Conservation (phyloP, 2,797 vertebrate species). For the Sarcophilus harrisii region DNA sequence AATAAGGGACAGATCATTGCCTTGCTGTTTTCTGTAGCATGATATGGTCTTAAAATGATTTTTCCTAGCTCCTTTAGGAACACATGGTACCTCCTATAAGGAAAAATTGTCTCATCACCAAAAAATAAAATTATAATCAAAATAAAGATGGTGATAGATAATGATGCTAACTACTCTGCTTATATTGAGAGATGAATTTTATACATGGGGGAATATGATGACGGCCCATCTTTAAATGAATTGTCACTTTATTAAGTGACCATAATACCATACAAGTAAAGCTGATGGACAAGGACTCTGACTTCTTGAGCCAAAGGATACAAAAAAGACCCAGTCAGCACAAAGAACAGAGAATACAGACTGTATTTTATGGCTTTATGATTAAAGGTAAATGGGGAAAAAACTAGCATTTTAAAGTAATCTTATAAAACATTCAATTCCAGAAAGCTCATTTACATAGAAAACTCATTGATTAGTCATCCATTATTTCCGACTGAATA, state of each 20-base stretch:
- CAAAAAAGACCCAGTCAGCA: background rate
- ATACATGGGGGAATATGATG: background rate
- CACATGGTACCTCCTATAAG: background rate
- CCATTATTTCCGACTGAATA: background rate
- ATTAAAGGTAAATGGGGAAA: background rate
- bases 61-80: background rate
- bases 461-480: background rate
- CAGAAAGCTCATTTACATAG: background rate
- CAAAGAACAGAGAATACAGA: background rate
- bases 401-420: background rate
- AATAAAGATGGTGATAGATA: constrained; percentile 34
- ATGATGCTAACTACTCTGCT: background rate
- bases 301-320: background rate
- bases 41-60: background rate
- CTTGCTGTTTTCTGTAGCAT: background rate
- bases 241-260: background rate
- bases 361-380: background rate
- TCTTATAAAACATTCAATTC: background rate
- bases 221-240: background rate
- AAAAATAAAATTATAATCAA: background rate
- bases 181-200: background rate
- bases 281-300: background rate
- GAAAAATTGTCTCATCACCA: background rate
- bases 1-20: background rate
- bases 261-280: background rate